Evolutionary conservation across 2,113 vertebrate genomes (phyloP), one percentile per base, ranked within the genome.

Genomic region (Plotosus lineatus): DNA sequence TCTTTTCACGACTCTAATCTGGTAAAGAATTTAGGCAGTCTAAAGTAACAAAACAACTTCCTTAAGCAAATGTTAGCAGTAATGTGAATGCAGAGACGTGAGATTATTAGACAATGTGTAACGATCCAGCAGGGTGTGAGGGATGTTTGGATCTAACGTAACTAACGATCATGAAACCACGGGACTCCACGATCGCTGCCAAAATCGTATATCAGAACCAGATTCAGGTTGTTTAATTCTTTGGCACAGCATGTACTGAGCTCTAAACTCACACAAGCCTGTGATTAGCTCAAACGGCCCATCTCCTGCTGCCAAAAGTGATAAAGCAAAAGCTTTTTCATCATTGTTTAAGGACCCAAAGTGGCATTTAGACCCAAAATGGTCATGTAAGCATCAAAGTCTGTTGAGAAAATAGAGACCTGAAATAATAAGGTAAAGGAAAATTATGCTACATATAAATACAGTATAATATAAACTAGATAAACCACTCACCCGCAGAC

Each of bases 201-300:
- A 84, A 78, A 48, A 6, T 23, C 28, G 51, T 60, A 81, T 78
- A 75, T 78, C 69, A 75, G 76, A 75, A 61, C 60, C 77, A 50
- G 83, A 63, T 75, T 82, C 81, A 44, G 73, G 53, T 69, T 68
- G 42, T 65, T 48, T 60, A 77, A 79, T 58, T 46, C 71, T 79
- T 66, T 42, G 60, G 65, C n/a, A 77, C 14, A 50, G 73, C 17
- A 63, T 48, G 26, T 46, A 12, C 26, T 4, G 10, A 36, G 46
- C 38, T 26, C 12, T 14, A 63, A 63, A n/a, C 46, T 79, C 69
- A 19, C 28, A n/a, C 68, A 36, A 36, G 33, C 48, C 61, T 33
- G 42, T 72, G 8, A 82, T 78, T 82, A 61, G 72, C 60, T 66
- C 3, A 40, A 82, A 82, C 6, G 12, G 36, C 23, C 38, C 46